A percentile compares a stretch with the other conserved stretches of the same genome.
Conservation (phyloP, 2,888 invertebrate species). For the Auanema sp. region DNA sequence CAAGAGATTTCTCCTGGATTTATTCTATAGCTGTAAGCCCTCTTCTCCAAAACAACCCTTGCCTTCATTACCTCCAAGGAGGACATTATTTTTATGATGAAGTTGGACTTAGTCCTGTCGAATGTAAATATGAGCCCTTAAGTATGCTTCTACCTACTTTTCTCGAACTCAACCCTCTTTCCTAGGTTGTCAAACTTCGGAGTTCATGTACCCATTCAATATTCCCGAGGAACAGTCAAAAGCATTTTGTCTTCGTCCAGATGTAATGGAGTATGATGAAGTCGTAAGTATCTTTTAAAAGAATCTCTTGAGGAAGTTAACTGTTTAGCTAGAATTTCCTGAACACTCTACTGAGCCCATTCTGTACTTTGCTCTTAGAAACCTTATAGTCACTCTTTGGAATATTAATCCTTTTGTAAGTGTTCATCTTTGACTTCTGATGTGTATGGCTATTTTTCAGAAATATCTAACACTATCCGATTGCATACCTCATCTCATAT, state of each 20-base stretch:
- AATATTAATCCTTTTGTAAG: constrained; percentile 64
- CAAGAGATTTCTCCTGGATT: constrained; percentile 15
- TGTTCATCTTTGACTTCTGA: not conserved
- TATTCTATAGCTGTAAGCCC: constrained; percentile 30
- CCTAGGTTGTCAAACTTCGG: constrained; percentile 16
- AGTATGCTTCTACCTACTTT: not conserved
- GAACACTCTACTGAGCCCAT: constrained; percentile 46
- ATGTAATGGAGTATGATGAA: constrained; percentile 64
- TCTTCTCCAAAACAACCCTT: constrained; percentile 46
- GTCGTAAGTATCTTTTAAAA: constrained; percentile 32
- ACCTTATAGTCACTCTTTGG: constrained; percentile 66
- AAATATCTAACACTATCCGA: constrained; percentile 40
- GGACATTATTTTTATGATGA: constrained; percentile 50
- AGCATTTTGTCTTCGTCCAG: constrained; percentile 63
- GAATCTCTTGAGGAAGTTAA: not conserved
- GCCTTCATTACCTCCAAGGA: constrained; percentile 26
- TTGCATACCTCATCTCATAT: constrained; percentile 38
- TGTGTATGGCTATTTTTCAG: constrained; percentile 26
- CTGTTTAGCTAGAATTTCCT: constrained; percentile 62
- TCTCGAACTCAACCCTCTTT: not conserved
- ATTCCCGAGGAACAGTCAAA: constrained; percentile 44
- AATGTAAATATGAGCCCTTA: constrained; percentile 13
- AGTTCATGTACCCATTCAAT: constrained; percentile 49
- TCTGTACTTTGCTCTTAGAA: constrained; percentile 66
- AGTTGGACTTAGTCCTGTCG: constrained; percentile 45